phyloP scores from a whole-genome alignment of 1,140 invertebrate species.

The Trichoplusia ni region DNA sequence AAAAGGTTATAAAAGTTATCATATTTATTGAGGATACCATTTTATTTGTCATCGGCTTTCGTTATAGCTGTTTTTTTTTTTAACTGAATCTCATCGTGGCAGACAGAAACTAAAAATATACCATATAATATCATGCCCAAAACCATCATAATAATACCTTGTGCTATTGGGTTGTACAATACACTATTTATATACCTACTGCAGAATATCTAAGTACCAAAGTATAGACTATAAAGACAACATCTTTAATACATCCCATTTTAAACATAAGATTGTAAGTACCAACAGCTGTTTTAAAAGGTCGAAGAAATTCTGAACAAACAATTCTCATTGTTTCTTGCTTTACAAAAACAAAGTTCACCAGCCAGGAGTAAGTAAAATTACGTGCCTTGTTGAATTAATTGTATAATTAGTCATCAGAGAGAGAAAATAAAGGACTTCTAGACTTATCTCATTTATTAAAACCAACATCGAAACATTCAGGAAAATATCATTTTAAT shows the following conservation, averaged over 20 bases:
- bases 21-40: no score
- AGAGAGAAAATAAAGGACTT: slow-evolving; percentile 37
- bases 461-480: slow-evolving; percentile 10
- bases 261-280: slow-evolving; percentile 30
- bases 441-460: slow-evolving; percentile 37
- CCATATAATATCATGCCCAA: no score
- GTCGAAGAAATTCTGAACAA: slow-evolving; percentile 49
- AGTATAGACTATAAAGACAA: background rate
- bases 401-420: slow-evolving; percentile 68
- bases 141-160: no score
- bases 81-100: no score
- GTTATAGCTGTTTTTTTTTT: no score
- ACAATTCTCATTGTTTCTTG: slow-evolving; percentile 59
- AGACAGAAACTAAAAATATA: no score
- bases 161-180: no score
- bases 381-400: slow-evolving; percentile 66
- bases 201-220: no score
- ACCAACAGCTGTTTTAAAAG: slow-evolving; percentile 45
- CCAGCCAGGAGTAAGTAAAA: slow-evolving; percentile 50
- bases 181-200: no score
- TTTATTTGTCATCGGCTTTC: no score
- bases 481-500: background rate
- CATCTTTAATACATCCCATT: slow-evolving; percentile 8
- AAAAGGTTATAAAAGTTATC: no score
- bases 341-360: slow-evolving; percentile 60